Conservation (phyloP, 2,113 vertebrate species). For the Coracopsis vasa region DNA sequence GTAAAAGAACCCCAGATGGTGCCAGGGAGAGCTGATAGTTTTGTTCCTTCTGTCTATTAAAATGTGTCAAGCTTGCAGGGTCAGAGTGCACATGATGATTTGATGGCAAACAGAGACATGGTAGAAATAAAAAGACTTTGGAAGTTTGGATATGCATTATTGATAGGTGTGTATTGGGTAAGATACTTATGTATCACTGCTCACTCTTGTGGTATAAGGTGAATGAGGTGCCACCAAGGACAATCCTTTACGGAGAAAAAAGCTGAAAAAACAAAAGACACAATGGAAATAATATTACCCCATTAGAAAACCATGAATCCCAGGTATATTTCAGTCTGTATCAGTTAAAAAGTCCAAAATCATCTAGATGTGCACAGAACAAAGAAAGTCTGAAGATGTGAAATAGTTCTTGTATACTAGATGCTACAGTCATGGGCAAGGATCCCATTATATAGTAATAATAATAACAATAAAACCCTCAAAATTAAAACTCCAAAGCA, state of each 20-base stretch:
- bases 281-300: neutral
- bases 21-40: constrained; percentile 27
- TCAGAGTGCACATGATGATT: neutral
- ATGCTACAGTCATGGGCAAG: neutral
- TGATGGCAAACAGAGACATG: constrained; percentile 20
- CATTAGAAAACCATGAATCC: neutral
- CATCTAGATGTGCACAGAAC: neutral
- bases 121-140: neutral
- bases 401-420: neutral
- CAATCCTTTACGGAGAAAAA: neutral
- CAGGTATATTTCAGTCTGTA: neutral
- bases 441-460: neutral
- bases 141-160: neutral
- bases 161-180: neutral
- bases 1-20: constrained; percentile 57
- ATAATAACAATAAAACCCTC: neutral
- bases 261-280: neutral
- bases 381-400: neutral
- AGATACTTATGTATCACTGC: neutral
- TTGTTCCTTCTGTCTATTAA: constrained; percentile 27
- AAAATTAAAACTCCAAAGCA: neutral
- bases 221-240: neutral
- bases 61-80: neutral
- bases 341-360: neutral
- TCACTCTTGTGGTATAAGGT: neutral